These are phyloP conservation scores for Riparia riparia DNA, from an alignment of 2,113 vertebrate genomes.

Conservation along the genomic window DNA sequence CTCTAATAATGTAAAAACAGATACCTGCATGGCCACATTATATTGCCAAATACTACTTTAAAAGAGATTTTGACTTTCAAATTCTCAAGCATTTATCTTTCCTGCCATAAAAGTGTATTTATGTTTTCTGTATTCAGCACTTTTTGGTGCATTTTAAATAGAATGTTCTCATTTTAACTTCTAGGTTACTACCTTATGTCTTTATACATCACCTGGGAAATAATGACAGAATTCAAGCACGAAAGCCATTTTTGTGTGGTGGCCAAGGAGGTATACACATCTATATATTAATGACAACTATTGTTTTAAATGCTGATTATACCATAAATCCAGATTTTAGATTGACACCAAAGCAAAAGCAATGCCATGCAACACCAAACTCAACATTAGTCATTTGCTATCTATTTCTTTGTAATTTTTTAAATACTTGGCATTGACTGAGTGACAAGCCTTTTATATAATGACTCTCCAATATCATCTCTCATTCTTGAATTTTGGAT, in stretches of 20 bases:
- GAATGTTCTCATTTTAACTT: constrained; percentile 3
- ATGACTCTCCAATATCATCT: constrained; percentile 45
- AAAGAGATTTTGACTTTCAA: constrained; percentile 1
- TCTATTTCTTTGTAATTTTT: constrained; percentile 5
- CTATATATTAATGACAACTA: not conserved
- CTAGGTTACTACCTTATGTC: not conserved
- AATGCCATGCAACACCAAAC: not conserved
- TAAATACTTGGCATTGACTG: constrained; percentile 28
- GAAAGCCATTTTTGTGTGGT: not conserved
- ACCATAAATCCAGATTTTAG: constrained; percentile 1
- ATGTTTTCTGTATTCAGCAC: not conserved
- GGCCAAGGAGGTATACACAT: not conserved
- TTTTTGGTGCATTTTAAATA: constrained; percentile 11
- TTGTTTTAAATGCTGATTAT: not conserved
- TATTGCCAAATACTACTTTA: not conserved
- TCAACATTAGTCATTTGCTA: not conserved
- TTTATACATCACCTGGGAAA: not conserved
- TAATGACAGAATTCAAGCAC: not conserved
- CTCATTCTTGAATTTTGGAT: constrained; percentile 71
- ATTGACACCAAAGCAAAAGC: constrained; percentile 30
- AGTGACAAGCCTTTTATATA: constrained; percentile 16
- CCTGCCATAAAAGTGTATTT: not conserved
- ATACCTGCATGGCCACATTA: not conserved
- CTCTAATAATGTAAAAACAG: not conserved
- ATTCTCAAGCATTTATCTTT: not conserved